Evolutionary conservation across 2,888 invertebrate species (phyloP).

Genomic region (Epinotia bilunana): DNA sequence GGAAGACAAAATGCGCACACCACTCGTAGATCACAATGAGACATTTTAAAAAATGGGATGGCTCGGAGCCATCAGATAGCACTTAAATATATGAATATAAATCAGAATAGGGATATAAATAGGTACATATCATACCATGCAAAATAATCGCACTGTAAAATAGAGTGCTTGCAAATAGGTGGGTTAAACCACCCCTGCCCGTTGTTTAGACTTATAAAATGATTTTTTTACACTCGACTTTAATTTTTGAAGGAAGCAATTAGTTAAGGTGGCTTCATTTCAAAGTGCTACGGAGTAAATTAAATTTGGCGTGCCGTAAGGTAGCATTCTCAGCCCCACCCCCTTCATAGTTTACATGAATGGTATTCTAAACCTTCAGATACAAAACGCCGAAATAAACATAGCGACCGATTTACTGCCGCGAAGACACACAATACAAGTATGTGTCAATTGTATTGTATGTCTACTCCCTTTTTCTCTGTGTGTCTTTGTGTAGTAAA

Average conservation of each 20-base stretch:
- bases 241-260: background rate
- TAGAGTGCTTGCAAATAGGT: background rate
- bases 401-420: too few species aligned
- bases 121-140: background rate
- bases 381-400: background rate
- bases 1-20: constrained; percentile 34
- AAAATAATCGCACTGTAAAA: background rate
- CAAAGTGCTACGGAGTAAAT: background rate
- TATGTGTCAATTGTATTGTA: too few species aligned
- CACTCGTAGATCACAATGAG: constrained; percentile 35
- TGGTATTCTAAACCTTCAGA: background rate
- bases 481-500: too few species aligned
- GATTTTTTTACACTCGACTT: too few species aligned
- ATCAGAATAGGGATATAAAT: constrained; percentile 23
- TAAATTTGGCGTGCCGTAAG: background rate
- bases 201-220: too few species aligned
- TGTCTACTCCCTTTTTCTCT: too few species aligned
- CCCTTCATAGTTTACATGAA: background rate
- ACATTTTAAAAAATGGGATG: constrained; percentile 40
- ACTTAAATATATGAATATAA: constrained; percentile 36
- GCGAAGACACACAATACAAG: too few species aligned
- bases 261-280: background rate
- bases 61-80: constrained; percentile 18
- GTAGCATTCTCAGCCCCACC: background rate
- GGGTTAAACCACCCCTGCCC: too few species aligned